Conservation (phyloP, 2,888 invertebrate genomes). For the Electrophaes corylata region DNA sequence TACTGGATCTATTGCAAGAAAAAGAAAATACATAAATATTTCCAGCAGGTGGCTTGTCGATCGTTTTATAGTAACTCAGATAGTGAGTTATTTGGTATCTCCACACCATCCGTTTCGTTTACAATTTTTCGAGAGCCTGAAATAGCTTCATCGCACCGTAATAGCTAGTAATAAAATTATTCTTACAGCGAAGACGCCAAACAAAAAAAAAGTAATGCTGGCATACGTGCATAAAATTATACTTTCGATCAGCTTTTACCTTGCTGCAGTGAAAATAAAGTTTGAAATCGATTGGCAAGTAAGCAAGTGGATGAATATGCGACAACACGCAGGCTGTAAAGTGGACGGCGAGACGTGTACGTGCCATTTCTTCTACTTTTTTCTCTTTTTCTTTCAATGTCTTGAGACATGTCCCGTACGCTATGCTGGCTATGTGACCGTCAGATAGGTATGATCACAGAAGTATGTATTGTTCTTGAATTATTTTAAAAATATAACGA, state of each 20-base stretch:
- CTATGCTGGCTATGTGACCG: constrained; percentile 58
- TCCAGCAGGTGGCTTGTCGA: too few species aligned
- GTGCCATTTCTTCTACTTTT: constrained; percentile 52
- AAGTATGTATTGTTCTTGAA: too few species aligned
- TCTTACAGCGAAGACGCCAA: constrained; percentile 34
- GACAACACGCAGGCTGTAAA: constrained; percentile 59
- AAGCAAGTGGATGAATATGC: constrained; percentile 51
- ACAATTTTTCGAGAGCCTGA: constrained; percentile 47
- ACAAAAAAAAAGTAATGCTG: constrained; percentile 30
- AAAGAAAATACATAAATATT: too few species aligned
- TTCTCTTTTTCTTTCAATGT: constrained; percentile 49
- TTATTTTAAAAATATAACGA: too few species aligned
- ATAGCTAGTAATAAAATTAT: constrained; percentile 69
- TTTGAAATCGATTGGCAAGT: constrained; percentile 30
- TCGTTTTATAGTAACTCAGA: background rate
- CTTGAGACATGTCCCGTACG: constrained; percentile 60
- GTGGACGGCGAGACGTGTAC: constrained; percentile 40
- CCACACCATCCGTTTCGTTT: background rate
- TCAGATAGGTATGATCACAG: background rate
- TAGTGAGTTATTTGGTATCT: background rate
- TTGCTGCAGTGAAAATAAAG: constrained; percentile 25
- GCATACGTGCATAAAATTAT: constrained; percentile 19
- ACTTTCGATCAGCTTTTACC: background rate
- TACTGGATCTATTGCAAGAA: too few species aligned
- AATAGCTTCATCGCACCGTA: constrained; percentile 63